Evolutionary conservation across 2,888 invertebrate genomes (phyloP).

Genomic region (Tipula lateralis): DNA sequence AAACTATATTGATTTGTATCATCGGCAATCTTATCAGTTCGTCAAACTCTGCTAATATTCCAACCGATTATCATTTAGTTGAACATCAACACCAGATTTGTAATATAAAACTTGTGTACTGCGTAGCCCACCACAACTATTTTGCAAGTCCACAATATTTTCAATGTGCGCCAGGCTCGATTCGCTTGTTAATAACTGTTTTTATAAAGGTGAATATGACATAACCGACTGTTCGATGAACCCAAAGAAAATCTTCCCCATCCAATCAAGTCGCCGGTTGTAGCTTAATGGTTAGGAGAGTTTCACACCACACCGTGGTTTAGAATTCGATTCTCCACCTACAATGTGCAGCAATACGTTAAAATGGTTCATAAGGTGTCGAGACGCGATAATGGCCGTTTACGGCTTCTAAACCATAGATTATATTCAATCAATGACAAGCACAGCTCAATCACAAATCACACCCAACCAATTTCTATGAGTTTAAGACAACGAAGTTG

Average conservation of each 20-base stretch:
- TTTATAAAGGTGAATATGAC: neutral
- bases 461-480: no score
- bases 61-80: neutral
- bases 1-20: neutral
- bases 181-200: neutral
- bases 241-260: neutral
- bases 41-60: neutral
- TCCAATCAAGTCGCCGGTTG: neutral
- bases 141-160: neutral
- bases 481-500: no score
- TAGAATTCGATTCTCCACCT: no score
- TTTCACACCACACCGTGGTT: no score
- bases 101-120: neutral
- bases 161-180: neutral
- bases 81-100: neutral
- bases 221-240: neutral
- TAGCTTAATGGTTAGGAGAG: no score
- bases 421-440: neutral
- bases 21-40: neutral
- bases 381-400: no score
- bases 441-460: no score
- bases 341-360: no score
- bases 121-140: neutral
- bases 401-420: no score
- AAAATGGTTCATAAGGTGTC: no score